A percentile compares a stretch with the other conserved stretches of the same genome.
Conservation (phyloP, 2,797 vertebrate genomes). For the Chrosomus eos region DNA sequence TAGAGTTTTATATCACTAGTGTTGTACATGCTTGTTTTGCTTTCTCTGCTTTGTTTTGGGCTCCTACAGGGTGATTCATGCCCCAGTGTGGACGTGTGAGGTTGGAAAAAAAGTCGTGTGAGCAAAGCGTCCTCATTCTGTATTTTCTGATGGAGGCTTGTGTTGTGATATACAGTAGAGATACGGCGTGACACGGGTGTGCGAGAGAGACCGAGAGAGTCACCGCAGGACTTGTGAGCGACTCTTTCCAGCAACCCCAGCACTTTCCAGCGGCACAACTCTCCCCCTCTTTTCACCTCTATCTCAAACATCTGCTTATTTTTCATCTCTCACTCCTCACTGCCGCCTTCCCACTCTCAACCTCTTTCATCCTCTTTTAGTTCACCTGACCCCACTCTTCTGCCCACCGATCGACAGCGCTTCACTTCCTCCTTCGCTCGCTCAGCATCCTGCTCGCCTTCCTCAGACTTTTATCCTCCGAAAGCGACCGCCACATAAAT, state of each 20-base stretch:
- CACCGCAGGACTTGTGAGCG: constrained; percentile 52
- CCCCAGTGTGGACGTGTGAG: constrained; percentile 48
- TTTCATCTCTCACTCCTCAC: constrained; percentile 60
- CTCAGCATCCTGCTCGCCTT: constrained; percentile 55
- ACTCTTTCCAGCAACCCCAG: constrained; percentile 63
- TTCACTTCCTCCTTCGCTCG: constrained; percentile 36
- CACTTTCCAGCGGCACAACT: constrained; percentile 61
- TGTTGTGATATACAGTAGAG: constrained; percentile 46
- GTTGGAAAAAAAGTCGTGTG: constrained; percentile 42
- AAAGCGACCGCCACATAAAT: background rate
- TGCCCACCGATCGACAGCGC: background rate
- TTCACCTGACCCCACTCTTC: constrained; percentile 33
- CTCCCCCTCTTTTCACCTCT: constrained; percentile 58
- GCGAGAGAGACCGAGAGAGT: constrained; percentile 35
- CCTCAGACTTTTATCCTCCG: constrained; percentile 22
- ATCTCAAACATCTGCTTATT: constrained; percentile 60
- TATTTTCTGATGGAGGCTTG: constrained; percentile 55
- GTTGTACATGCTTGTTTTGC: background rate
- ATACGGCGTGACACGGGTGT: constrained; percentile 22
- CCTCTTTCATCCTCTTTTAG: constrained; percentile 20
- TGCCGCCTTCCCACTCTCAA: constrained; percentile 40
- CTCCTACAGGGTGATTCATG: constrained; percentile 50
- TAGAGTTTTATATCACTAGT: constrained; percentile 13
- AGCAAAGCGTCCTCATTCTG: constrained; percentile 50
- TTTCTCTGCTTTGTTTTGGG: constrained; percentile 25